Conservation (phyloP, 2,113 vertebrate species). For the Oncorhynchus mykiss region DNA sequence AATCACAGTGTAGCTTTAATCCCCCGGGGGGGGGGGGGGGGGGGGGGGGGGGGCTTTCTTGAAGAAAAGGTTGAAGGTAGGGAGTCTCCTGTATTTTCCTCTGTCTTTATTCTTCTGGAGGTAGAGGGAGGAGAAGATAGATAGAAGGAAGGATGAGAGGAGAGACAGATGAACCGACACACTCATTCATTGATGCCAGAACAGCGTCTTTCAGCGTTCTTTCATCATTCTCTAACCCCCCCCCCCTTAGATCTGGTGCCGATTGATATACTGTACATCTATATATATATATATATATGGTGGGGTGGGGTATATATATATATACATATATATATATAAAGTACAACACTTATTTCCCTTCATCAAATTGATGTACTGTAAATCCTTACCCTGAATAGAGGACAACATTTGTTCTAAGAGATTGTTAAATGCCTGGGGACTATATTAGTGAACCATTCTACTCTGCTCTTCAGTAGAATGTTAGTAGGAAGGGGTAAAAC, state of each 20-base stretch:
- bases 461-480: conserved; percentile 31
- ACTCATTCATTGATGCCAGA: background rate
- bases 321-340: background rate
- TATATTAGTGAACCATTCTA: conserved; percentile 27
- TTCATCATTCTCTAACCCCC: background rate
- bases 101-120: background rate
- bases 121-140: too few species aligned
- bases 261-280: too few species aligned
- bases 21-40: background rate
- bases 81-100: conserved; percentile 2
- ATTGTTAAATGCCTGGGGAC: conserved; percentile 27
- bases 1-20: conserved; percentile 61
- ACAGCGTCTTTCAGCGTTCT: background rate
- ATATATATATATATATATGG: too few species aligned
- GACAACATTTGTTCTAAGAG: conserved; percentile 5
- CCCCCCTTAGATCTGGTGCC: background rate
- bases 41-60: conserved; percentile 26
- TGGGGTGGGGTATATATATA: too few species aligned
- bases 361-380: too few species aligned
- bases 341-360: conserved; percentile 1
- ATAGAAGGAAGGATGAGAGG: too few species aligned
- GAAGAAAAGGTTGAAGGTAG: conserved; percentile 2
- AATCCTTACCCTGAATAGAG: too few species aligned
- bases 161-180: background rate
- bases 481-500: conserved; percentile 24